phyloP scores from a whole-genome alignment of 64 coral and sea anemone species.

The Pachyseris speciosa region DNA sequence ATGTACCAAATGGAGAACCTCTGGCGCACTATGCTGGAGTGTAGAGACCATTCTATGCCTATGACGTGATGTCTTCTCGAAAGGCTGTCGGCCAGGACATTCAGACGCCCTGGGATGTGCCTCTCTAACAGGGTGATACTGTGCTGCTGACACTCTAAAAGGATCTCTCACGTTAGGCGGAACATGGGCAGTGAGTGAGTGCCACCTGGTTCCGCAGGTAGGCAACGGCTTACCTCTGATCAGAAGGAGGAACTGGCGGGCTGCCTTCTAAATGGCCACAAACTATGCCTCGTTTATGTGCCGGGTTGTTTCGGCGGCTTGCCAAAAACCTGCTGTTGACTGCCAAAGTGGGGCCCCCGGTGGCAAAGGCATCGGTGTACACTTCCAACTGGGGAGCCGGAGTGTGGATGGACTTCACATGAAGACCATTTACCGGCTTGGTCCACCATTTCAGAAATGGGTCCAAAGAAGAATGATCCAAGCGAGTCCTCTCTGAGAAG shows the following conservation, averaged over 20 bases:
- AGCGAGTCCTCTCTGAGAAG: neutral
- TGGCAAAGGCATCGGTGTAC: neutral
- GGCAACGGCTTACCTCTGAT: neutral
- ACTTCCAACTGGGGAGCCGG: neutral
- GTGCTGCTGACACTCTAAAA: neutral
- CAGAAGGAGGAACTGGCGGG: neutral
- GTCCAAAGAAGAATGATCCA: slow-evolving; percentile 14
- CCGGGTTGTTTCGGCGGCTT: too few relatives aligned
- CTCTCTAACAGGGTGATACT: neutral
- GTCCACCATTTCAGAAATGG: slow-evolving; percentile 14
- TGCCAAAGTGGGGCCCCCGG: neutral
- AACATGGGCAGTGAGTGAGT: neutral
- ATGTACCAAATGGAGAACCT: neutral
- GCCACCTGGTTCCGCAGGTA: neutral
- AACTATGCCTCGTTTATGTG: neutral
- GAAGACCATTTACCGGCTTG: neutral
- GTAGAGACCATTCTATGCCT: neutral
- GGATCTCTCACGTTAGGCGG: neutral
- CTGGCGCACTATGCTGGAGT: neutral
- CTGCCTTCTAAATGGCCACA: neutral
- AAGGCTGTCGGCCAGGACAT: slow-evolving; percentile 15
- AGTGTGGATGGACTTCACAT: neutral
- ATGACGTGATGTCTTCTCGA: neutral
- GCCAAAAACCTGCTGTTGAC: neutral
- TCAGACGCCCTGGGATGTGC: slow-evolving; percentile 15